Conservation (phyloP, 30 jellyfish, hydroid and myxozoan genomes). For the Chrysaora quinquecirrha region DNA sequence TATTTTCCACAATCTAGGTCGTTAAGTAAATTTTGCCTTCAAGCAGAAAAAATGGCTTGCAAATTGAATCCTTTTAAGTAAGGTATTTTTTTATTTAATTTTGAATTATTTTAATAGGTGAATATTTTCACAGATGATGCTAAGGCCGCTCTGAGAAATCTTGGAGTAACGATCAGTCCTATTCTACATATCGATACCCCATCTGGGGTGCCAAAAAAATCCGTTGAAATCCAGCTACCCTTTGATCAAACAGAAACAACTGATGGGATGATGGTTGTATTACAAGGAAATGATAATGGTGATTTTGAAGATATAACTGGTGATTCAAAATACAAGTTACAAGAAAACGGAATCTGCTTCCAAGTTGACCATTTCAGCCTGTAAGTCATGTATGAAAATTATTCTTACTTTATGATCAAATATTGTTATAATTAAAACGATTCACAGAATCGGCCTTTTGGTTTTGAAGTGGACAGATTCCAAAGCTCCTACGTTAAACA, state of each 20-base stretch:
- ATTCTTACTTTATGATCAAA: not conserved
- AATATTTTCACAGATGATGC: slow-evolving; percentile 19
- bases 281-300: slow-evolving; percentile 1
- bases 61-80: too few relatives aligned
- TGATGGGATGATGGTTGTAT: slow-evolving; percentile 5
- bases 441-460: too few relatives aligned
- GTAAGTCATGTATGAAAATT: slow-evolving; percentile 6
- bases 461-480: too few relatives aligned
- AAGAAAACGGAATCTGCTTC: not conserved
- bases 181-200: slow-evolving; percentile 7
- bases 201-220: not conserved
- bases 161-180: slow-evolving; percentile 7
- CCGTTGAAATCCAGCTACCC: slow-evolving; percentile 18
- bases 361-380: slow-evolving; percentile 19
- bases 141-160: not conserved
- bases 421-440: not conserved
- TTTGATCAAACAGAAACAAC: not conserved
- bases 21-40: too few relatives aligned
- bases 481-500: too few relatives aligned
- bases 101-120: not conserved
- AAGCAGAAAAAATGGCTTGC: too few relatives aligned
- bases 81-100: too few relatives aligned
- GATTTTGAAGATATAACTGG: slow-evolving; percentile 3
- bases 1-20: too few relatives aligned
- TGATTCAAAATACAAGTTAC: not conserved